These are phyloP conservation scores for Linyphia triangularis DNA, from an alignment of 2,888 invertebrate species.

Conservation along the genomic window DNA sequence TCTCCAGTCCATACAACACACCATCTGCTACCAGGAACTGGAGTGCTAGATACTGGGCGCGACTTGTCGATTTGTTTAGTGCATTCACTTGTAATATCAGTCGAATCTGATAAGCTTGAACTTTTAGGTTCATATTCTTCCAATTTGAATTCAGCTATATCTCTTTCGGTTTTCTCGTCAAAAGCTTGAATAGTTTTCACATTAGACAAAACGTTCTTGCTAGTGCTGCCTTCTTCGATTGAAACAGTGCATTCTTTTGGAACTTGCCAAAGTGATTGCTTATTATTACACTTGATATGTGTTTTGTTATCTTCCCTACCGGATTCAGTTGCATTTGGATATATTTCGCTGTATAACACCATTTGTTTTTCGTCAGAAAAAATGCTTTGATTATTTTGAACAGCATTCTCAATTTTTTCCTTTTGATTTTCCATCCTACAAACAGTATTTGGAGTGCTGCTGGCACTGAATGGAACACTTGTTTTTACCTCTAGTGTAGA, in stretches of 20 bases:
- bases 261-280: neutral
- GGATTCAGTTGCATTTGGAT: neutral
- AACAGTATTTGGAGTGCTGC: neutral
- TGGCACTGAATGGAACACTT: neutral
- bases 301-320: neutral
- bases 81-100: neutral
- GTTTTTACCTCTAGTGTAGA: neutral
- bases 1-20: conserved; percentile 99
- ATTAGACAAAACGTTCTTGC: neutral
- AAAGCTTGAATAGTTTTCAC: neutral
- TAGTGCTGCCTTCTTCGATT: neutral
- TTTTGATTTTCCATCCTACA: neutral
- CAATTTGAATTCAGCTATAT: neutral
- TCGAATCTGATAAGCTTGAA: neutral
- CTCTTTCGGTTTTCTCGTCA: neutral
- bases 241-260: neutral
- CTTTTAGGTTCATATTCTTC: neutral
- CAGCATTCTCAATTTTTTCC: too few relatives aligned
- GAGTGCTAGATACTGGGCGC: conserved; percentile 93
- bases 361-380: neutral
- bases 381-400: neutral
- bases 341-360: neutral
- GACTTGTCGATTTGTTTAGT: conserved; percentile 86
- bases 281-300: neutral
- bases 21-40: conserved; percentile 96